Evolutionary conservation across 2,113 vertebrate species (phyloP).

Genomic region (Lamprotornis superbus): DNA sequence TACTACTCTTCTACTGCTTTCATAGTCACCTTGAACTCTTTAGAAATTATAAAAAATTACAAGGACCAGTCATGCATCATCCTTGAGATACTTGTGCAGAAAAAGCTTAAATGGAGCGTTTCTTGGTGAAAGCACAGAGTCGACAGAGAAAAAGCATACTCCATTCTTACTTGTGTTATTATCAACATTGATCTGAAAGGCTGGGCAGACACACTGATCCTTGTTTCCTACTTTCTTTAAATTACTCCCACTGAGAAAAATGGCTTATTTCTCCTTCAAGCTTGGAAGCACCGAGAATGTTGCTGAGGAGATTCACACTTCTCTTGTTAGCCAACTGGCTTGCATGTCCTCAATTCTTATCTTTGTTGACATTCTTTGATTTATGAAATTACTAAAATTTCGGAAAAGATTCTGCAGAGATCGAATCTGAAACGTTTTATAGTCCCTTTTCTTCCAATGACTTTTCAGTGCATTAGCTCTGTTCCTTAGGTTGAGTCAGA

Average conservation of each 20-base stretch:
- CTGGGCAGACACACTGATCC: background rate
- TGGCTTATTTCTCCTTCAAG: background rate
- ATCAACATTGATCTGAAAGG: background rate
- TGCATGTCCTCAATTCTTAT: background rate
- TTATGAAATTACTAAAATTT: background rate
- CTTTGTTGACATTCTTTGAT: background rate
- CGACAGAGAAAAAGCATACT: background rate
- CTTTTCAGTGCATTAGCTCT: background rate
- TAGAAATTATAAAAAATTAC: background rate
- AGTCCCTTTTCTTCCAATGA: background rate
- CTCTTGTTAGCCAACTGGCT: background rate
- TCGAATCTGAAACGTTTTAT: background rate
- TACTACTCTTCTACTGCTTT: background rate
- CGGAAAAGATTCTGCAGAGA: background rate
- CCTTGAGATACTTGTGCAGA: background rate
- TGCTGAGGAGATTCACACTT: background rate
- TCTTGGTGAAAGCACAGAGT: background rate
- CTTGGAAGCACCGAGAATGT: background rate
- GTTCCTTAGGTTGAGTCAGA: background rate
- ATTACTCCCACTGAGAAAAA: slow-evolving; percentile 14
- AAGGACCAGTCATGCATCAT: background rate
- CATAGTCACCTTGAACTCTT: background rate
- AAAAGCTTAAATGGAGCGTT: background rate
- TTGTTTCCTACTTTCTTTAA: background rate
- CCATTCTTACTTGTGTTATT: background rate